Evolutionary conservation across 2,797 vertebrate genomes (phyloP).

Genomic region (Typhlichthys eigenmanni): DNA sequence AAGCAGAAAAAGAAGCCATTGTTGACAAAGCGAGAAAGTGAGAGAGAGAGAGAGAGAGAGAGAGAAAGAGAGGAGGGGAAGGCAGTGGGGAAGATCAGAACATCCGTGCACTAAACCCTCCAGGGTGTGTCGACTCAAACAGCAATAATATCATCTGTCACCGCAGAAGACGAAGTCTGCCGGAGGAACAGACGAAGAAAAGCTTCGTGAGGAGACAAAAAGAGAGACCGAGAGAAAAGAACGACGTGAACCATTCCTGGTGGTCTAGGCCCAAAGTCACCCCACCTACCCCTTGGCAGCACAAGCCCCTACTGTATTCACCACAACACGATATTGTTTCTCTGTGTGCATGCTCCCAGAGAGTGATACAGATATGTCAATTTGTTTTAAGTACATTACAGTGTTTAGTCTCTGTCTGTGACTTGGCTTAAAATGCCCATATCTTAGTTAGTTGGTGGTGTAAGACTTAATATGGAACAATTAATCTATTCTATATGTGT

Average conservation of each 20-base stretch:
- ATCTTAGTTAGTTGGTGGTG: neutral
- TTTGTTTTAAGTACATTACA: neutral
- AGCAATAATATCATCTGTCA: conserved; percentile 48
- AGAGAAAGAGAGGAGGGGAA: conserved; percentile 54
- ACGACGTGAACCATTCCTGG: neutral
- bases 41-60: conserved; percentile 23
- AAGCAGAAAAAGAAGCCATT: conserved; percentile 55
- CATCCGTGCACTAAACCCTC: conserved; percentile 43
- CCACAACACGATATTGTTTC: conserved; percentile 39
- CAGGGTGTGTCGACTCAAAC: conserved; percentile 48
- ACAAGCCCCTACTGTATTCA: conserved; percentile 25
- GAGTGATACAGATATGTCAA: conserved; percentile 23
- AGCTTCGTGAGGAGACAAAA: neutral
- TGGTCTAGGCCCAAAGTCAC: conserved; percentile 7
- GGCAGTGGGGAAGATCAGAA: conserved; percentile 30
- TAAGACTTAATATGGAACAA: no score
- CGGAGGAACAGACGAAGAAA: neutral
- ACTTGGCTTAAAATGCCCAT: no score
- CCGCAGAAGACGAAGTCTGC: conserved; percentile 33
- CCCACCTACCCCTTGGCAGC: conserved; percentile 24
- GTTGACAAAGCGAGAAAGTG: conserved; percentile 45
- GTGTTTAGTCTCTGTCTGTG: no score
- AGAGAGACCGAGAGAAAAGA: conserved; percentile 4
- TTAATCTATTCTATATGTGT: no score
- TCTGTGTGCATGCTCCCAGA: conserved; percentile 27